A percentile compares a stretch with the other conserved stretches of the same genome.
Conservation (phyloP, 2,888 invertebrate genomes). For the Hemistola chrysoprasaria region DNA sequence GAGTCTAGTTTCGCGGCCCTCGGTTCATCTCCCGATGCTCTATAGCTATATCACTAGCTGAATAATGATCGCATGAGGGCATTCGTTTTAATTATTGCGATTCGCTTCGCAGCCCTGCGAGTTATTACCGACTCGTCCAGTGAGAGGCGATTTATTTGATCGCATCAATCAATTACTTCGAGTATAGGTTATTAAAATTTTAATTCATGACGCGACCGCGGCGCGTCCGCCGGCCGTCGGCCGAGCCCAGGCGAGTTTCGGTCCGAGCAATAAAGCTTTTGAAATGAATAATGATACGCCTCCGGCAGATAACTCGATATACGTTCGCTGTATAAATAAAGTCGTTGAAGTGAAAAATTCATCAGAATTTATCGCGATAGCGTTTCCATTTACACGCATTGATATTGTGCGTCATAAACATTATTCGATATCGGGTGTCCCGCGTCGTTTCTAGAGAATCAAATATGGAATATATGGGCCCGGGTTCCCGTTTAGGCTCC, state of each 20-base stretch:
- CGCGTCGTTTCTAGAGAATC: slow-evolving; percentile 22
- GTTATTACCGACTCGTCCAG: slow-evolving; percentile 21
- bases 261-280: slow-evolving; percentile 61
- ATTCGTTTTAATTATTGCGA: slow-evolving; percentile 50
- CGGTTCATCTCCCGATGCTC: too few species aligned
- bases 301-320: slow-evolving; percentile 51
- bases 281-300: slow-evolving; percentile 65
- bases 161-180: slow-evolving; percentile 68
- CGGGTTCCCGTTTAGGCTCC: slow-evolving; percentile 23
- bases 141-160: slow-evolving; percentile 62
- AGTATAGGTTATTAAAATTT: slow-evolving; percentile 63
- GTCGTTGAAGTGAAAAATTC: slow-evolving; percentile 68
- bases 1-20: too few species aligned
- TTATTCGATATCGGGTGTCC: slow-evolving; percentile 19
- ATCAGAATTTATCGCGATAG: slow-evolving; percentile 57
- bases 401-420: slow-evolving; percentile 23
- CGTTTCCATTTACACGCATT: slow-evolving; percentile 21
- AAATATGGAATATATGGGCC: slow-evolving; percentile 25
- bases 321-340: slow-evolving; percentile 66
- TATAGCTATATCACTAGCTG: slow-evolving; percentile 6
- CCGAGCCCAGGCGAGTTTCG: slow-evolving; percentile 46
- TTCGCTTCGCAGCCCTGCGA: slow-evolving; percentile 52
- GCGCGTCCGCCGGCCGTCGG: too few species aligned
- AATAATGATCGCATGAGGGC: slow-evolving; percentile 18
- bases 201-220: slow-evolving; percentile 49